Evolutionary conservation across 2,113 vertebrate genomes (phyloP).

Genomic region (Heptranchias perlo): DNA sequence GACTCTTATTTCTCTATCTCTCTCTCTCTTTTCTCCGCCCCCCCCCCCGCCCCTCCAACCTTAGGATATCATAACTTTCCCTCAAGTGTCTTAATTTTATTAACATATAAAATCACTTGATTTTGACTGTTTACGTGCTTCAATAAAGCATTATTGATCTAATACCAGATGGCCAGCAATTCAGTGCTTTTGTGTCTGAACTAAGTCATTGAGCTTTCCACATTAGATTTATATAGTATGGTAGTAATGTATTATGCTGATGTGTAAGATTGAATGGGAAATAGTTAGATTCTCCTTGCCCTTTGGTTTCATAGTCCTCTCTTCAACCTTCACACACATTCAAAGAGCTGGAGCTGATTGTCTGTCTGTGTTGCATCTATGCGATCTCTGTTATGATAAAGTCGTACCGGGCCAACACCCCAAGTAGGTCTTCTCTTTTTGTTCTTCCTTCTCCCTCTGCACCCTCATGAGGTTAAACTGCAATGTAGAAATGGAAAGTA

Average conservation of each 20-base stretch:
- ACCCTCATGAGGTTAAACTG: neutral
- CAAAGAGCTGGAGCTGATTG: neutral
- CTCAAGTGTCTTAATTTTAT: neutral
- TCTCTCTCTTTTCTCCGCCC: neutral
- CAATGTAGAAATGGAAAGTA: neutral
- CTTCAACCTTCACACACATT: neutral
- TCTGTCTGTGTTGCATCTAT: neutral
- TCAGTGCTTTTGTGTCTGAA: neutral
- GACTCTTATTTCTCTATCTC: too few relatives aligned
- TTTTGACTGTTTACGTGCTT: neutral
- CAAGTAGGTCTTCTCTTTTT: neutral
- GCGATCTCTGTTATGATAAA: neutral
- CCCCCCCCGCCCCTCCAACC: neutral
- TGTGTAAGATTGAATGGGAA: neutral
- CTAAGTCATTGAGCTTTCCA: neutral
- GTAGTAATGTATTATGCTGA: too few relatives aligned
- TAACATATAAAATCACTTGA: neutral
- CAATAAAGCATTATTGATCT: neutral
- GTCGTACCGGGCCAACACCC: neutral
- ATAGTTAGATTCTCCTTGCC: neutral
- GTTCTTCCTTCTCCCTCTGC: neutral
- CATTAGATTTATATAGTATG: neutral
- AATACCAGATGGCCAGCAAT: neutral
- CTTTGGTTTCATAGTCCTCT: neutral
- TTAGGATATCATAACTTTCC: neutral